Percentiles rank a stretch among this genome's conserved stretches.
Conservation (phyloP, 2,888 invertebrate genomes). For the Chelonus formosanus region DNA sequence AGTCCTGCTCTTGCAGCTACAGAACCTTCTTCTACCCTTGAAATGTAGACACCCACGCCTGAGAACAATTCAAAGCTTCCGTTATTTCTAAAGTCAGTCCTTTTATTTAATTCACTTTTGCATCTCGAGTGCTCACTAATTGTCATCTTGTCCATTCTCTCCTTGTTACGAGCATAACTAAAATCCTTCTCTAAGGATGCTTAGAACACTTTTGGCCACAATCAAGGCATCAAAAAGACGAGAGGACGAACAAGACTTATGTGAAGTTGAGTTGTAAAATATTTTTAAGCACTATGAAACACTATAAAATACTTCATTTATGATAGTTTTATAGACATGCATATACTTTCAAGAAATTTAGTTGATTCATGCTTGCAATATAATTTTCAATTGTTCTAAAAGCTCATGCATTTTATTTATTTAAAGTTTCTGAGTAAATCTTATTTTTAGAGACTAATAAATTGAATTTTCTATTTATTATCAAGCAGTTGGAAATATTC, state of each 20-base stretch:
- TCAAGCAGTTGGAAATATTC: too few relatives aligned
- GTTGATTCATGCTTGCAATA: too few relatives aligned
- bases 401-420: too few relatives aligned
- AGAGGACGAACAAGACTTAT: neutral
- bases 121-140: conserved; percentile 25
- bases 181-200: neutral
- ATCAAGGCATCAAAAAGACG: conserved; percentile 3
- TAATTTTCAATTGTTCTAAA: too few relatives aligned
- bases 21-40: conserved; percentile 88
- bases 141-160: conserved; percentile 21
- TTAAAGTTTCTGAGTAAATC: too few relatives aligned
- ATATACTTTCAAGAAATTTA: too few relatives aligned
- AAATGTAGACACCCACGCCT: conserved; percentile 92
- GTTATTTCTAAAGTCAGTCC: neutral
- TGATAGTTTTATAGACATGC: too few relatives aligned
- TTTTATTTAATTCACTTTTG: conserved; percentile 10
- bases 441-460: too few relatives aligned
- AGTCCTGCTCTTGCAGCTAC: conserved; percentile 89
- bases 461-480: too few relatives aligned
- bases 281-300: conserved; percentile 11
- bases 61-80: conserved; percentile 60
- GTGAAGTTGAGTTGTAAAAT: conserved; percentile 3
- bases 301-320: neutral
- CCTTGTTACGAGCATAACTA: neutral
- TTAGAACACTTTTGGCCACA: conserved; percentile 3